Conservation (phyloP, 2,797 vertebrate species). For the Galagoides demidoff region DNA sequence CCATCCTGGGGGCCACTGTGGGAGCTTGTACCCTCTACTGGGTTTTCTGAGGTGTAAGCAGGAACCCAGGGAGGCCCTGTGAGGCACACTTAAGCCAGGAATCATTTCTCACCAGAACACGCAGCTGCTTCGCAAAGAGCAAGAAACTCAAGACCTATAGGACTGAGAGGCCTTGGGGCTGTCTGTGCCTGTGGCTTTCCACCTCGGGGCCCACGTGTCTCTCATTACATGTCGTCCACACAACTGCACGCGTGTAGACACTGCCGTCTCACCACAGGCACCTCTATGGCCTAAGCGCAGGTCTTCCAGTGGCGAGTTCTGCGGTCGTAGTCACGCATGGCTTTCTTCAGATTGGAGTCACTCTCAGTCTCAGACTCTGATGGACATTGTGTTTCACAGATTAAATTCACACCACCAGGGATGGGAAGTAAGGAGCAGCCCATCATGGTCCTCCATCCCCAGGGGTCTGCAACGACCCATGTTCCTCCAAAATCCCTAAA, state of each 20-base stretch:
- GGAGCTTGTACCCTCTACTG: neutral
- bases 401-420: neutral
- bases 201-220: neutral
- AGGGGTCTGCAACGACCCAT: accelerated
- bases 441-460: neutral
- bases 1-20: neutral
- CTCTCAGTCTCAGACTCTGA: neutral
- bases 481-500: neutral
- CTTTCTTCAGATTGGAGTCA: neutral
- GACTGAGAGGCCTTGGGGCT: neutral
- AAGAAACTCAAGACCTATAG: neutral
- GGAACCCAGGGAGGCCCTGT: neutral
- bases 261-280: accelerated
- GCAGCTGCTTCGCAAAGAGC: neutral
- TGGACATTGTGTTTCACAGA: neutral
- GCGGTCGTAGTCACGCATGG: accelerated
- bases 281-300: neutral
- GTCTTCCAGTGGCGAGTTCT: neutral
- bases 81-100: neutral
- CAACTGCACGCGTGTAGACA: too few relatives aligned
- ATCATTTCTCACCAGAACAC: neutral
- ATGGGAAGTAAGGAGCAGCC: neutral
- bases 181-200: accelerated
- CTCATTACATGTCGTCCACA: neutral
- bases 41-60: neutral